Conservation (phyloP, 2,888 invertebrate genomes). For the Formica aserva region DNA sequence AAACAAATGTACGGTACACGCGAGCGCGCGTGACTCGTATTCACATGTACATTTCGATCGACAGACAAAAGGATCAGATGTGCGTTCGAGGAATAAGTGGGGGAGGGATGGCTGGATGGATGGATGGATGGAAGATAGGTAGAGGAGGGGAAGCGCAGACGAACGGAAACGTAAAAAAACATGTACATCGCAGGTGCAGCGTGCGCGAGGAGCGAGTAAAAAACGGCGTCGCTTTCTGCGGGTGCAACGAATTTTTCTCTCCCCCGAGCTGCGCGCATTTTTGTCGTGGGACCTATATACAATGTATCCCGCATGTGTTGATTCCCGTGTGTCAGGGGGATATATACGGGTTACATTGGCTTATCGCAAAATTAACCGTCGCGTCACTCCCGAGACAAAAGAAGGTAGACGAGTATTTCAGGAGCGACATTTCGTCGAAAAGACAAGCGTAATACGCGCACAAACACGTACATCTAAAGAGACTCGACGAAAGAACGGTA, state of each 20-base stretch:
- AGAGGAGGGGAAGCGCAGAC: not conserved
- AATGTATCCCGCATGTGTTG: slow-evolving; percentile 10
- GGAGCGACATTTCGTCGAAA: not conserved
- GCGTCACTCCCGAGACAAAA: slow-evolving; percentile 30
- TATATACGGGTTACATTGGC: not conserved
- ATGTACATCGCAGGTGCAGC: slow-evolving; percentile 42
- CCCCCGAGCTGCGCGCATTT: not conserved
- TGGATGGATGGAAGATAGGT: not conserved
- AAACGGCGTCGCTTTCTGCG: not conserved
- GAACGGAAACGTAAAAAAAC: not conserved
- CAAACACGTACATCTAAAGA: not conserved
- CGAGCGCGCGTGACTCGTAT: slow-evolving; percentile 9
- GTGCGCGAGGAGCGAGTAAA: slow-evolving; percentile 17
- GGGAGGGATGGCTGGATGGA: not conserved
- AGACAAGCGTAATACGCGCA: not conserved
- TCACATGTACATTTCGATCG: slow-evolving; percentile 14
- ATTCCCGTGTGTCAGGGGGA: not conserved
- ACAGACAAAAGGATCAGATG: slow-evolving; percentile 48
- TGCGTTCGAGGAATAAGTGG: slow-evolving; percentile 9
- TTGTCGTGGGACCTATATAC: not conserved
- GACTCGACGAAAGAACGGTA: slow-evolving; percentile 19
- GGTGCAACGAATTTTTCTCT: slow-evolving; percentile 10
- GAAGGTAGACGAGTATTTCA: not conserved
- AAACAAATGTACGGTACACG: slow-evolving; percentile 26
- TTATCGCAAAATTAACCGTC: slow-evolving; percentile 55